A percentile compares a stretch with the other conserved stretches of the same genome.
Conservation (phyloP, 2,113 vertebrate genomes). For the Peromyscus leucopus region DNA sequence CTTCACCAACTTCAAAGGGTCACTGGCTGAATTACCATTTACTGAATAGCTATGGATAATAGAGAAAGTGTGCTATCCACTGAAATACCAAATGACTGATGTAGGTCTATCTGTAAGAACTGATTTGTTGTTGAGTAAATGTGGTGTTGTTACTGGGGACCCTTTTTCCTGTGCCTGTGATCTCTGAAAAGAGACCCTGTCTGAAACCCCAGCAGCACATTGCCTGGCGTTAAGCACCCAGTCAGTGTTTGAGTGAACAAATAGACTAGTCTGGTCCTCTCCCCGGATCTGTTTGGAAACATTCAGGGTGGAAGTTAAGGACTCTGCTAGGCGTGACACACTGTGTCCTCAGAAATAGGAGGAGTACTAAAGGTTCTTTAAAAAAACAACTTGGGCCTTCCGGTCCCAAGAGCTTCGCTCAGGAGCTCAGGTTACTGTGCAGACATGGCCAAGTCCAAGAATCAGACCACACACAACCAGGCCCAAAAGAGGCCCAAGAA, state of each 20-base stretch:
- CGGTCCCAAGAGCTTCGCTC: not conserved
- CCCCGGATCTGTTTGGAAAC: constrained; percentile 25
- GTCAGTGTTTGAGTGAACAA: constrained; percentile 18
- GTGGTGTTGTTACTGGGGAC: not conserved
- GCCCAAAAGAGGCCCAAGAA: not conserved
- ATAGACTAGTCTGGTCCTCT: constrained; percentile 6
- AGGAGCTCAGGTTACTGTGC: not conserved
- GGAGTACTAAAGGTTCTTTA: constrained; percentile 21
- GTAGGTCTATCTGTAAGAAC: not conserved
- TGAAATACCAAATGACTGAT: not conserved
- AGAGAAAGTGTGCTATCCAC: not conserved
- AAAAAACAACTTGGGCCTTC: not conserved
- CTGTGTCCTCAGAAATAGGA: constrained; percentile 57
- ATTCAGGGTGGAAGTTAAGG: not conserved
- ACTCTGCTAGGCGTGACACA: not conserved
- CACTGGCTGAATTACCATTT: constrained; percentile 28
- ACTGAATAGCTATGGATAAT: not conserved
- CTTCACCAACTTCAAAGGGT: not conserved
- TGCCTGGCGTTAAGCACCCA: constrained; percentile 16
- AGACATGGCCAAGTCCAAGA: not conserved
- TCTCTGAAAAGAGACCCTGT: not conserved
- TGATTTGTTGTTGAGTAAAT: not conserved
- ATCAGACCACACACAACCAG: not conserved
- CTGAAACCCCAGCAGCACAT: constrained; percentile 30
- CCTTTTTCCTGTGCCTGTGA: not conserved